Percentiles rank a stretch among this genome's conserved stretches.
These are phyloP conservation scores for Poeciliopsis turneri DNA, from an alignment of 2,797 vertebrate species.

Conservation along the genomic window DNA sequence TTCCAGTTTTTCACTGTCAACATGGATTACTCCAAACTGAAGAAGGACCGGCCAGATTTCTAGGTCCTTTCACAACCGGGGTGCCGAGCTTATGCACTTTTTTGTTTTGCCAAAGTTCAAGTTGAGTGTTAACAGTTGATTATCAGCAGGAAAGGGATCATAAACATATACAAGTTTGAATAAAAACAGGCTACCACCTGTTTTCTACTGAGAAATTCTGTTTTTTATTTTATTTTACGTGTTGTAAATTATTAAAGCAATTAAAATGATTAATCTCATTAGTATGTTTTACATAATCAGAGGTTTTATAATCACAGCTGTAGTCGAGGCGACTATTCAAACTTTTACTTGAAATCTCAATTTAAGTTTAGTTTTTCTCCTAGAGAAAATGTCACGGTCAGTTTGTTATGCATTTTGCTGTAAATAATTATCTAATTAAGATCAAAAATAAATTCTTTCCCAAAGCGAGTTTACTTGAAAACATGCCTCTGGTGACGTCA, in stretches of 20 bases:
- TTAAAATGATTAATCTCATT: constrained; percentile 24
- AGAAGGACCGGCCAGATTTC: constrained; percentile 95
- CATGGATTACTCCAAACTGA: constrained; percentile 91
- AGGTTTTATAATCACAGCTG: not conserved
- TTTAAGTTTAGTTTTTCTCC: not conserved
- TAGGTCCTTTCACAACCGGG: constrained; percentile 63
- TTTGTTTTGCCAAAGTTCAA: constrained; percentile 23
- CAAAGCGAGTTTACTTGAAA: not conserved
- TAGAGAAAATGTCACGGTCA: not conserved
- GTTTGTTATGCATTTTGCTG: not conserved
- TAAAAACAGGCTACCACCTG: constrained; percentile 64
- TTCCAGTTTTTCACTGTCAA: constrained; percentile 87
- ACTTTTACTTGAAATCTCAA: not conserved
- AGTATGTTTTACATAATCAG: not conserved
- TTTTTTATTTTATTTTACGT: constrained; percentile 41
- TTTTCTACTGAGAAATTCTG: constrained; percentile 48
- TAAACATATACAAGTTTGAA: constrained; percentile 33
- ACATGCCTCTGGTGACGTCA: not conserved
- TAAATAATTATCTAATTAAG: not conserved
- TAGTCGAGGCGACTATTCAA: not conserved
- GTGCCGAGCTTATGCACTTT: constrained; percentile 53
- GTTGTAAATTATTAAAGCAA: constrained; percentile 67
- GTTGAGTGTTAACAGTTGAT: constrained; percentile 19
- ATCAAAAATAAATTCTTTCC: not conserved
- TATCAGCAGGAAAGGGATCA: constrained; percentile 38